Conservation (phyloP, 2,888 invertebrate species). For the Pollenia amentaria region DNA sequence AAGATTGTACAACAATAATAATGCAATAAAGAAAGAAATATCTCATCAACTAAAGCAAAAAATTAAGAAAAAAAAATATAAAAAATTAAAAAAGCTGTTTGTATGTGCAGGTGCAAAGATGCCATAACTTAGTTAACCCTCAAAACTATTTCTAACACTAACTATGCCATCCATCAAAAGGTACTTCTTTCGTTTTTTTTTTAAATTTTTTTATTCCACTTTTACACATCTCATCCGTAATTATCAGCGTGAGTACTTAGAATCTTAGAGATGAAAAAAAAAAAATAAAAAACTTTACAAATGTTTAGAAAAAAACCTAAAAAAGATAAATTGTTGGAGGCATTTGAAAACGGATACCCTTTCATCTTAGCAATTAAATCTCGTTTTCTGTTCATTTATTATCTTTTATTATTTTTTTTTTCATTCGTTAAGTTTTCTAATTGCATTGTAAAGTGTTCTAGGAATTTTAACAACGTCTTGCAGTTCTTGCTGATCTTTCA, state of each 20-base stretch:
- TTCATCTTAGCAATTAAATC: constrained; percentile 74
- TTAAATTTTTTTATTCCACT: constrained; percentile 14
- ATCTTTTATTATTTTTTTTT: constrained; percentile 3
- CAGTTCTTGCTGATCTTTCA: constrained; percentile 54
- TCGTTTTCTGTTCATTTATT: constrained; percentile 51
- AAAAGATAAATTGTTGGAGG: constrained; percentile 64
- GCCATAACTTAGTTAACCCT: constrained; percentile 79
- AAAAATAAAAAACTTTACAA: constrained; percentile 14
- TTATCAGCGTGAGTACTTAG: constrained; percentile 72
- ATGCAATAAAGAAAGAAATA: constrained; percentile 58
- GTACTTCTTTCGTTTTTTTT: constrained; percentile 46
- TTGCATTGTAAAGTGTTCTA: constrained; percentile 56
- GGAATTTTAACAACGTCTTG: constrained; percentile 62
- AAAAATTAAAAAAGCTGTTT: constrained; percentile 51
- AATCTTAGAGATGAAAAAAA: constrained; percentile 54
- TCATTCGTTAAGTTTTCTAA: constrained; percentile 18
- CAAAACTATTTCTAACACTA: constrained; percentile 74
- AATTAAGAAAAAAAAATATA: neutral
- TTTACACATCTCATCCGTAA: constrained; percentile 60
- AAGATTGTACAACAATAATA: constrained; percentile 26
- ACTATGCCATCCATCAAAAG: constrained; percentile 73
- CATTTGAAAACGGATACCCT: constrained; percentile 74
- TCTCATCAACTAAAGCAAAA: constrained; percentile 55
- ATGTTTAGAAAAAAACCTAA: constrained; percentile 24
- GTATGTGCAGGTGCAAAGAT: constrained; percentile 79